Percentiles rank a stretch among this genome's conserved stretches.
These are phyloP conservation scores for Pseudococcus viburni DNA, from an alignment of 2,888 invertebrate genomes.

Conservation along the genomic window DNA sequence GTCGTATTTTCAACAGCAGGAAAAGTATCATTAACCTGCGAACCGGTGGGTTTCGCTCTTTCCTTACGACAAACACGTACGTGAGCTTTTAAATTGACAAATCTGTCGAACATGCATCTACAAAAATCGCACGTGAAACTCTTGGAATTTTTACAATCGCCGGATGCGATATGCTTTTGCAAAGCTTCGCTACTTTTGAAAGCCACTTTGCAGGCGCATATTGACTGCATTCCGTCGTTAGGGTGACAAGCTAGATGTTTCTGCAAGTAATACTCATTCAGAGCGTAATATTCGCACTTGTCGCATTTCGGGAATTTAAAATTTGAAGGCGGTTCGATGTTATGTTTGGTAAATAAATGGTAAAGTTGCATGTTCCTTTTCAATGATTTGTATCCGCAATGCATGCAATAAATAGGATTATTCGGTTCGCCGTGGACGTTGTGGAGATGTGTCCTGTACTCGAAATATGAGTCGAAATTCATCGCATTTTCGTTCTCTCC, in stretches of 20 bases:
- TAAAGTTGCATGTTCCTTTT: slow-evolving; percentile 83
- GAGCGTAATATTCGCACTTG: slow-evolving; percentile 81
- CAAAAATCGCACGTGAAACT: slow-evolving; percentile 63
- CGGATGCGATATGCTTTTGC: slow-evolving; percentile 60
- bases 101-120: slow-evolving; percentile 57
- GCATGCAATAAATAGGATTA: slow-evolving; percentile 84
- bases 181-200: slow-evolving; percentile 64
- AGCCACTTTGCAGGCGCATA: slow-evolving; percentile 60
- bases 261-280: slow-evolving; percentile 74
- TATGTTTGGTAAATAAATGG: slow-evolving; percentile 86
- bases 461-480: slow-evolving; percentile 83
- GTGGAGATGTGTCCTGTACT: slow-evolving; percentile 84
- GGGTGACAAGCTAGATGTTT: slow-evolving; percentile 59
- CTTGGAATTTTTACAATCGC: slow-evolving; percentile 56
- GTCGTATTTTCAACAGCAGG: neutral
- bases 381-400: slow-evolving; percentile 84
- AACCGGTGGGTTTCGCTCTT: slow-evolving; percentile 38
- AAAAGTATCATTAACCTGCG: neutral
- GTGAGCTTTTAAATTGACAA: slow-evolving; percentile 66
- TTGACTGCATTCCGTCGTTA: slow-evolving; percentile 49
- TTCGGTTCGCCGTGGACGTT: slow-evolving; percentile 85
- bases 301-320: slow-evolving; percentile 86
- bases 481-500: slow-evolving; percentile 76
- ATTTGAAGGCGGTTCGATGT: slow-evolving; percentile 79
- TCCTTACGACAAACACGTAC: slow-evolving; percentile 60